Conservation (phyloP, 30 jellyfish, hydroid and myxozoan species). For the Cassiopea andromeda region DNA sequence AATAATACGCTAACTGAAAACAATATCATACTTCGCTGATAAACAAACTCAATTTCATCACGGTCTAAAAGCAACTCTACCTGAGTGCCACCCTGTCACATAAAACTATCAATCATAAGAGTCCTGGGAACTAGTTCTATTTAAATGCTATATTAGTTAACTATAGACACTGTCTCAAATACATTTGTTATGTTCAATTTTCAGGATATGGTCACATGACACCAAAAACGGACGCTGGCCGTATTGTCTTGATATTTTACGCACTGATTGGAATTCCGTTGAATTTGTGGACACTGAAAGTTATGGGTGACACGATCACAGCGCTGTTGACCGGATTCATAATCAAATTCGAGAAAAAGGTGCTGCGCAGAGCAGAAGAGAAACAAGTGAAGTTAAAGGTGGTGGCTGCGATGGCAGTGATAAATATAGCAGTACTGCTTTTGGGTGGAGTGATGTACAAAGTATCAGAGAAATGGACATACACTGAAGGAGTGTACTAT, state of each 20-base stretch:
- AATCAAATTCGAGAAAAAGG: constrained; percentile 48
- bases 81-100: too few species aligned
- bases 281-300: constrained; percentile 77
- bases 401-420: constrained; percentile 60
- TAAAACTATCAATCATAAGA: too few species aligned
- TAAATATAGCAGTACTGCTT: constrained; percentile 62
- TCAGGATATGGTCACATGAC: constrained; percentile 84
- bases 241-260: constrained; percentile 59
- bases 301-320: constrained; percentile 69
- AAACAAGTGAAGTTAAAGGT: constrained; percentile 61
- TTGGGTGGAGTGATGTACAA: constrained; percentile 75
- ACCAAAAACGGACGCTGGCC: constrained; percentile 75
- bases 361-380: constrained; percentile 33
- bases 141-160: too few species aligned
- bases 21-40: too few species aligned
- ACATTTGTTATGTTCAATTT: background rate
- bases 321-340: constrained; percentile 26
- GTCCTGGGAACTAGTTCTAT: too few species aligned
- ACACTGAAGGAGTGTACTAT: constrained; percentile 61
- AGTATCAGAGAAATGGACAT: constrained; percentile 72
- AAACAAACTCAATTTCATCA: too few species aligned
- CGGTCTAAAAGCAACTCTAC: too few species aligned
- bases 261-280: constrained; percentile 77
- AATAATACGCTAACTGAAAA: too few species aligned
- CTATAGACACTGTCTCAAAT: background rate